Evolutionary conservation across 2,113 vertebrate genomes (phyloP).

Genomic region (Rissa tridactyla): DNA sequence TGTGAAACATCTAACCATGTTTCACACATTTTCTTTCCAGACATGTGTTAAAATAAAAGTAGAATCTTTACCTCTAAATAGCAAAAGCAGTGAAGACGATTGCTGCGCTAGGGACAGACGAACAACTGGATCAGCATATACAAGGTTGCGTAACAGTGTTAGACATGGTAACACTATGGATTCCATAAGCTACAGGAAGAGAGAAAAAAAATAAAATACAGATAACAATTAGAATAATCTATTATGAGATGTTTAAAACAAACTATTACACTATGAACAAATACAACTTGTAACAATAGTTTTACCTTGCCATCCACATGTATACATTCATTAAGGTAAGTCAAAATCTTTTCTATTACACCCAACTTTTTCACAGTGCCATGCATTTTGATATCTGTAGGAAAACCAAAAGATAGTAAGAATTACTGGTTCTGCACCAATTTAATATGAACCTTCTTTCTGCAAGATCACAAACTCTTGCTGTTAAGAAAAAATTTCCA

Average conservation of each 20-base stretch:
- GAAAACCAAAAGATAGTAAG: background rate
- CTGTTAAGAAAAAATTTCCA: background rate
- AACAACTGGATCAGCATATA: constrained; percentile 81
- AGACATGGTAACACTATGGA: constrained; percentile 82
- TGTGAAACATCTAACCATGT: background rate
- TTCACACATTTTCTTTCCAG: background rate
- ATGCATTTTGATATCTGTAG: constrained; percentile 87
- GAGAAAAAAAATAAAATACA: background rate
- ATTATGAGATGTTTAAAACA: background rate
- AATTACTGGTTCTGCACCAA: background rate
- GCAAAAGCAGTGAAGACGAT: constrained; percentile 76
- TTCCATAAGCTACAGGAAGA: constrained; percentile 77
- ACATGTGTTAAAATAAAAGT: background rate
- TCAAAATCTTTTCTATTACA: constrained; percentile 80
- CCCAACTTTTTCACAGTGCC: constrained; percentile 81
- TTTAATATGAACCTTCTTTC: background rate
- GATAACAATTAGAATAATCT: background rate
- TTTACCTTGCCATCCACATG: constrained; percentile 83
- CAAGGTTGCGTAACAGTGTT: constrained; percentile 85
- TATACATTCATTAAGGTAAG: constrained; percentile 80
- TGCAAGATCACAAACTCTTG: background rate
- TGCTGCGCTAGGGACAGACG: constrained; percentile 82
- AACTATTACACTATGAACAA: background rate
- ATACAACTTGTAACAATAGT: background rate
- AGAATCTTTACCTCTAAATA: constrained; percentile 83